phyloP scores from a whole-genome alignment of 2,888 invertebrate species.

The Corythucha ciliata region DNA sequence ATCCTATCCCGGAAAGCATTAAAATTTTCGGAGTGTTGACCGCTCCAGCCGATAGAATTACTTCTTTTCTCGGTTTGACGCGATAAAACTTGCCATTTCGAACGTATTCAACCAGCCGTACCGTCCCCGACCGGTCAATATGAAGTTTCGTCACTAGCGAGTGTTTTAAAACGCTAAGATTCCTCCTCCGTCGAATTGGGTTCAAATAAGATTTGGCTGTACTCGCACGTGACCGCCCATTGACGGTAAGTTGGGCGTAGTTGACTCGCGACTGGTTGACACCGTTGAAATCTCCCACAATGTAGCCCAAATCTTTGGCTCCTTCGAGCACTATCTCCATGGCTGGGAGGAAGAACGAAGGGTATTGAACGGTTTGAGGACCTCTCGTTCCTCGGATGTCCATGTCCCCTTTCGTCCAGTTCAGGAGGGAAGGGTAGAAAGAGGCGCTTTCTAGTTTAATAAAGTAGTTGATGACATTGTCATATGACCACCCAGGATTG shows the following conservation, averaged over 20 bases:
- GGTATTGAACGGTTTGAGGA: conserved; percentile 14
- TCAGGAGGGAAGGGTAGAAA: neutral
- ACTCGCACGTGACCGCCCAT: conserved; percentile 24
- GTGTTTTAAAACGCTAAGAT: conserved; percentile 27
- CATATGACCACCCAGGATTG: conserved; percentile 61
- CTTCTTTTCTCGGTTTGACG: conserved; percentile 24
- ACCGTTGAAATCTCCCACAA: conserved; percentile 22
- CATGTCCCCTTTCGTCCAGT: too few species aligned
- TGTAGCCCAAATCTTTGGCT: too few species aligned
- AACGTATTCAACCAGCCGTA: conserved; percentile 21
- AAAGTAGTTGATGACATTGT: conserved; percentile 41
- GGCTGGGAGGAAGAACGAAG: conserved; percentile 44
- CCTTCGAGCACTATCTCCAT: conserved; percentile 18
- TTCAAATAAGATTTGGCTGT: conserved; percentile 28
- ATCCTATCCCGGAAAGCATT: conserved; percentile 32
- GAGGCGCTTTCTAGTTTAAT: conserved; percentile 20
- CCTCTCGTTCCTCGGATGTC: conserved; percentile 12
- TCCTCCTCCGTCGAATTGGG: conserved; percentile 19
- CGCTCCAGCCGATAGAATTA: conserved; percentile 29
- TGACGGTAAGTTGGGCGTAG: conserved; percentile 10
- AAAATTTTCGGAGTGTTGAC: conserved; percentile 29
- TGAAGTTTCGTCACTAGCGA: conserved; percentile 21
- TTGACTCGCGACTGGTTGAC: conserved; percentile 16
- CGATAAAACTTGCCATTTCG: conserved; percentile 4
- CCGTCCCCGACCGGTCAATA: conserved; percentile 17